Conservation (phyloP, 2,797 vertebrate genomes). For the Chaetophractus vellerosus region DNA sequence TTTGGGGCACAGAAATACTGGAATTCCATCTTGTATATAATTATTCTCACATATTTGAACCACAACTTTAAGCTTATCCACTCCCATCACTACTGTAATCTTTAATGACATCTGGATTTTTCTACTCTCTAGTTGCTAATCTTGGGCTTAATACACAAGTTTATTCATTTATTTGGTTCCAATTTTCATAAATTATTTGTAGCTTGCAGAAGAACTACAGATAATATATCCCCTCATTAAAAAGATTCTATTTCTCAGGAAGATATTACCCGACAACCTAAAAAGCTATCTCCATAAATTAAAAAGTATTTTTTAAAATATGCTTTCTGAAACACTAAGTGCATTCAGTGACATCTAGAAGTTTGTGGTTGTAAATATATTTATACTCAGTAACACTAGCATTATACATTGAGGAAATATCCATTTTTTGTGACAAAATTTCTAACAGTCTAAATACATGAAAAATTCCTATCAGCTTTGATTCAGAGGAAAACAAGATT, state of each 20-base stretch:
- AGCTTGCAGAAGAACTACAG: background rate
- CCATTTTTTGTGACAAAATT: background rate
- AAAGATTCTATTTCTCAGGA: background rate
- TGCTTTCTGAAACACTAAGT: background rate
- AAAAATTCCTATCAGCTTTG: background rate
- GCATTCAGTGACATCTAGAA: background rate
- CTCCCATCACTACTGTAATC: background rate
- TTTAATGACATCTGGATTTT: background rate
- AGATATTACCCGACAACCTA: background rate
- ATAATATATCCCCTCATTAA: background rate
- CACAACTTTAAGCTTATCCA: background rate
- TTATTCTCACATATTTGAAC: background rate
- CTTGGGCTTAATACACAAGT: background rate
- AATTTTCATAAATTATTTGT: background rate
- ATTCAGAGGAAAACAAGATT: background rate
- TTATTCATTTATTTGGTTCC: background rate
- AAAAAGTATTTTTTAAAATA: background rate
- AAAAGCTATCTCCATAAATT: background rate
- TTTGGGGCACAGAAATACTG: background rate
- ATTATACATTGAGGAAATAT: background rate
- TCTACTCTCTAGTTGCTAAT: background rate
- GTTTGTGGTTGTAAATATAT: background rate
- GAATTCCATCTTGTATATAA: background rate
- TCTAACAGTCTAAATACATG: background rate
- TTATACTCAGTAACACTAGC: background rate